A percentile compares a stretch with the other conserved stretches of the same genome.
Evolutionary conservation across 2,113 vertebrate genomes (phyloP).

Genomic region (Pleuronectes platessa): DNA sequence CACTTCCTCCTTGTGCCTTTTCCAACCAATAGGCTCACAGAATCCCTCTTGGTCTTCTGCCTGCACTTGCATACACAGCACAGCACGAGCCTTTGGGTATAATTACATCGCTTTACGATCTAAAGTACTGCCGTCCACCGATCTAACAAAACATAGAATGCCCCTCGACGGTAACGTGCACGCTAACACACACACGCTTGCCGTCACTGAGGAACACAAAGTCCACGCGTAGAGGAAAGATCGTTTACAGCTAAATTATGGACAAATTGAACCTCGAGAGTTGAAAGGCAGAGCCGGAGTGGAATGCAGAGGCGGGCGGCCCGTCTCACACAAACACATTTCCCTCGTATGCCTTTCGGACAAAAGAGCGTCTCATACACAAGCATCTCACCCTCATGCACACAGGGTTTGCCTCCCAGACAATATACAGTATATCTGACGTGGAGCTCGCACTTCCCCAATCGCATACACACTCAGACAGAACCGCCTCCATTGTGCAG

Average conservation of each 20-base stretch:
- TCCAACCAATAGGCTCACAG: constrained; percentile 11
- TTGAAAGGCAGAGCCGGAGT: constrained; percentile 63
- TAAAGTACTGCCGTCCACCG: constrained; percentile 60
- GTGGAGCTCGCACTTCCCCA: constrained; percentile 26
- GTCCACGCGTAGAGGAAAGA: constrained; percentile 37
- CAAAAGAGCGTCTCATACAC: constrained; percentile 4
- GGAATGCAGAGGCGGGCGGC: constrained; percentile 53
- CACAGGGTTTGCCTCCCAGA: constrained; percentile 41
- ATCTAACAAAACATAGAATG: constrained; percentile 39
- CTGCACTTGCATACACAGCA: not conserved
- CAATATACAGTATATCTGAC: constrained; percentile 32
- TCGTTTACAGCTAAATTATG: constrained; percentile 68
- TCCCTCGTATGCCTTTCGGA: not conserved
- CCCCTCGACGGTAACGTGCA: constrained; percentile 13
- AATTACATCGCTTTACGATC: constrained; percentile 59
- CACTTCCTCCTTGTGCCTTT: not conserved
- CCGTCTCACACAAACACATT: constrained; percentile 20
- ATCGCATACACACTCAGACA: constrained; percentile 15
- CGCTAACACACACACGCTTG: not conserved
- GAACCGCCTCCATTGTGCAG: constrained; percentile 31
- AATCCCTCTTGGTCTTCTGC: constrained; percentile 5
- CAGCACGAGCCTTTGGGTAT: constrained; percentile 36
- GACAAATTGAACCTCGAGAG: constrained; percentile 69
- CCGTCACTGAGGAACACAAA: constrained; percentile 13
- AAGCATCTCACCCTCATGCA: not conserved